phyloP scores from a whole-genome alignment of 2,888 invertebrate genomes.

The Eilema sororculum region DNA sequence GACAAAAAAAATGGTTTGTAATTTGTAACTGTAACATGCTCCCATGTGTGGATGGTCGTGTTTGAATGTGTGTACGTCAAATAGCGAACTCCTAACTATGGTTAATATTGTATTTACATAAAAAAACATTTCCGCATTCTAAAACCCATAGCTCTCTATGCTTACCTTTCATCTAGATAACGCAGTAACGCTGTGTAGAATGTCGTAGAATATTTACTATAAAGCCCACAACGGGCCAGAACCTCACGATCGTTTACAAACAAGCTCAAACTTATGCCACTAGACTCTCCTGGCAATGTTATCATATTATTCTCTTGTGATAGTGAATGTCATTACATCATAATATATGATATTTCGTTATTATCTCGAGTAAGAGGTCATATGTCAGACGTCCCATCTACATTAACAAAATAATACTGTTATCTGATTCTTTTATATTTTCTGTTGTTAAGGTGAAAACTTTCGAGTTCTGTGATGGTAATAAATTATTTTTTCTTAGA shows the following conservation, averaged over 20 bases:
- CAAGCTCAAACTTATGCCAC: neutral
- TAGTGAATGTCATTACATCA: conserved; percentile 42
- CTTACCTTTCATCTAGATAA: too few relatives aligned
- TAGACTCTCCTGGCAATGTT: neutral
- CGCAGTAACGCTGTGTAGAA: too few relatives aligned
- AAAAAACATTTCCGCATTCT: too few relatives aligned
- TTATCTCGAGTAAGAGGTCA: conserved; percentile 46
- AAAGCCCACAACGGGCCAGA: neutral
- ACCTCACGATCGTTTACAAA: neutral
- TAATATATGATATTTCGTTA: conserved; percentile 28
- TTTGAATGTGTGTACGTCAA: too few relatives aligned
- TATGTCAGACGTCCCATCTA: conserved; percentile 39
- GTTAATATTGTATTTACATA: too few relatives aligned
- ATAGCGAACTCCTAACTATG: too few relatives aligned
- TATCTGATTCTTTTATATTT: conserved; percentile 14
- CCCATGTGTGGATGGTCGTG: too few relatives aligned
- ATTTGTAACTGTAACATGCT: too few relatives aligned
- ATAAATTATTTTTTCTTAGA: too few relatives aligned
- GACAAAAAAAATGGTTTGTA: too few relatives aligned
- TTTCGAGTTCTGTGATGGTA: conserved; percentile 3
- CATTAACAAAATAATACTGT: conserved; percentile 18
- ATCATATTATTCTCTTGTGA: conserved; percentile 10
- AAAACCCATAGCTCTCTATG: too few relatives aligned
- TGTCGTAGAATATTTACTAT: too few relatives aligned
- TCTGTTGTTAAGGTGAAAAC: conserved; percentile 7